A percentile compares a stretch with the other conserved stretches of the same genome.
Conservation (phyloP, 2,888 invertebrate genomes). For the Apotomis capreana region DNA sequence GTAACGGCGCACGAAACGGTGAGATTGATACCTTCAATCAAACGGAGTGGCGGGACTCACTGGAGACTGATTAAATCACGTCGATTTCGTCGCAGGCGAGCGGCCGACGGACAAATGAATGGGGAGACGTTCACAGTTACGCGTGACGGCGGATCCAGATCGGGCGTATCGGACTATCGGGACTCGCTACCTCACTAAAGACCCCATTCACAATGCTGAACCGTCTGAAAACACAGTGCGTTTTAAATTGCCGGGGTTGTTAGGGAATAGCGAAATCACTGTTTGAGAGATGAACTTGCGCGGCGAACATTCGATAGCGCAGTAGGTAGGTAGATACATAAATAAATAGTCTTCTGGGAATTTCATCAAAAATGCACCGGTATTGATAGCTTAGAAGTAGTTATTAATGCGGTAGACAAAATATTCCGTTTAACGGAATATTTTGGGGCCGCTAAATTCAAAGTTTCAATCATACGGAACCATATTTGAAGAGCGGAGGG, state of each 20-base stretch:
- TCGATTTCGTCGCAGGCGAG: constrained; percentile 68
- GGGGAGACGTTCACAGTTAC: constrained; percentile 68
- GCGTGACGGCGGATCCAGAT: constrained; percentile 72
- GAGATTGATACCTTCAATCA: constrained; percentile 81
- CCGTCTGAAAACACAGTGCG: background rate
- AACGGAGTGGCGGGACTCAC: constrained; percentile 72
- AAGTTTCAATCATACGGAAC: too few relatives aligned
- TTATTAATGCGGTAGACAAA: too few relatives aligned
- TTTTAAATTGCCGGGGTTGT: background rate
- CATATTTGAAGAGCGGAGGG: too few relatives aligned
- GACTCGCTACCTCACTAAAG: constrained; percentile 9
- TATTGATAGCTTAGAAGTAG: too few relatives aligned
- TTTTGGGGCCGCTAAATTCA: too few relatives aligned
- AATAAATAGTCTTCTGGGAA: too few relatives aligned
- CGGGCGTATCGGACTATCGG: constrained; percentile 58
- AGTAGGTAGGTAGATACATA: too few relatives aligned
- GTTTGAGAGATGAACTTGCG: background rate
- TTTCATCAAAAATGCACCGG: too few relatives aligned
- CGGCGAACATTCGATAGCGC: too few relatives aligned
- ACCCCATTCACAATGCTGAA: constrained; percentile 3
- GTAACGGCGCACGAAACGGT: constrained; percentile 77
- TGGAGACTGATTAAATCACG: constrained; percentile 80
- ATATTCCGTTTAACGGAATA: too few relatives aligned
- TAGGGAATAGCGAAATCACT: background rate
- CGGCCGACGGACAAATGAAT: constrained; percentile 66